These are phyloP conservation scores for Coreoperca whiteheadi DNA, from an alignment of 2,113 vertebrate species.

Conservation along the genomic window DNA sequence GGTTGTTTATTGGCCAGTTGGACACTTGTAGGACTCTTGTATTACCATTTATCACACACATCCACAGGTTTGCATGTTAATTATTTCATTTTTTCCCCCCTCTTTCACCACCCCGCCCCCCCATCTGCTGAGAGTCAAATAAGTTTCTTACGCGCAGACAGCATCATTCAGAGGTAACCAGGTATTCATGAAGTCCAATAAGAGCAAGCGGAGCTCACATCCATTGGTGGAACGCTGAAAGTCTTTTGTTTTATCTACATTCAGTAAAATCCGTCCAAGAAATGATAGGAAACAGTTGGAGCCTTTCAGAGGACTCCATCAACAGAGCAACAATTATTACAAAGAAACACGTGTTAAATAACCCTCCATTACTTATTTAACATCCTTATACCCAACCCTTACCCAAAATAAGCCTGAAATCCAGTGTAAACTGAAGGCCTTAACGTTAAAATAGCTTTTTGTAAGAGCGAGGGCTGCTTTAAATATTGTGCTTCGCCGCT, in stretches of 20 bases:
- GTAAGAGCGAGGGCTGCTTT: background rate
- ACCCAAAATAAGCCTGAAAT: background rate
- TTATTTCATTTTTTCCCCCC: background rate
- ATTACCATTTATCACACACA: background rate
- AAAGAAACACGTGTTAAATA: background rate
- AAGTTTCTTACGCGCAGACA: background rate
- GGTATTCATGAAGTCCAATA: background rate
- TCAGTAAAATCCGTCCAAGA: background rate
- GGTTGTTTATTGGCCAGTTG: background rate
- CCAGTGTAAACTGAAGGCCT: background rate
- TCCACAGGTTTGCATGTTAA: background rate
- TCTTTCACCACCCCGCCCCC: background rate
- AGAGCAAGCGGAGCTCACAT: background rate
- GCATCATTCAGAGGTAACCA: background rate
- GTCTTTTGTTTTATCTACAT: background rate
- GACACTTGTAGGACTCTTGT: background rate
- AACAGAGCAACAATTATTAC: background rate
- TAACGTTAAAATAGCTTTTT: background rate
- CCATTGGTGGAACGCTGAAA: background rate
- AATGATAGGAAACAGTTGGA: too few relatives aligned
- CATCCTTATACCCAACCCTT: background rate
- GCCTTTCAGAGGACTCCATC: background rate
- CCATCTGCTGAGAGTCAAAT: background rate
- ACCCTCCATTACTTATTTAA: background rate
- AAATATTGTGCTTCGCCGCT: too few relatives aligned